A percentile compares a stretch with the other conserved stretches of the same genome.
phyloP scores from a whole-genome alignment of 2,113 vertebrate genomes.

The Struthidea cinerea region DNA sequence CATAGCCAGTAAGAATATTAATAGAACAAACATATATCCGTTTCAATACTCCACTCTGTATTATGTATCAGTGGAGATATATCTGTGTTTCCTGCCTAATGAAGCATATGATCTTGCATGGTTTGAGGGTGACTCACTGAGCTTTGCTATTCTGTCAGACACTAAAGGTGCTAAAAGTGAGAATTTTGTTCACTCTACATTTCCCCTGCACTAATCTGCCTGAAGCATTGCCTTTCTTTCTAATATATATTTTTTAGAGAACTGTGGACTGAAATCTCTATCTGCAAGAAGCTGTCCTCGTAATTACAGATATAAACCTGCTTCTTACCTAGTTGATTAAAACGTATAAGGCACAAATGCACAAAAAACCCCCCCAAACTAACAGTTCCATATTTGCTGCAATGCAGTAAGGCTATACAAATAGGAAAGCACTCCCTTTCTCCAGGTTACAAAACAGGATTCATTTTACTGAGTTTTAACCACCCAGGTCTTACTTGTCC shows the following conservation, averaged over 20 bases:
- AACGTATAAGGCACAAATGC: neutral
- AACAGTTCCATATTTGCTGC: neutral
- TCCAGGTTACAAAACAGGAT: neutral
- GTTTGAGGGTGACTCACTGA: constrained; percentile 34
- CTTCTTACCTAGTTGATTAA: neutral
- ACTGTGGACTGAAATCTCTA: neutral
- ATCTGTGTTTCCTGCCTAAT: constrained; percentile 62
- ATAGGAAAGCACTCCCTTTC: neutral
- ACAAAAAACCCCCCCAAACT: neutral
- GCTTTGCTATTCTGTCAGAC: neutral
- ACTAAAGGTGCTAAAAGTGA: neutral
- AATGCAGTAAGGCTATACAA: neutral
- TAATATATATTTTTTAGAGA: neutral
- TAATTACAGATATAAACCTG: neutral
- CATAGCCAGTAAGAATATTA: constrained; percentile 38
- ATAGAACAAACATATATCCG: constrained; percentile 50
- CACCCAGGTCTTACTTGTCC: neutral
- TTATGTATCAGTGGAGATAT: constrained; percentile 56
- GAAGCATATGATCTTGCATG: constrained; percentile 46
- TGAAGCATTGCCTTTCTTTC: neutral
- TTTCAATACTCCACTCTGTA: constrained; percentile 48
- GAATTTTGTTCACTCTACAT: neutral
- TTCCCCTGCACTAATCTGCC: neutral
- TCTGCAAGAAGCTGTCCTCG: neutral
- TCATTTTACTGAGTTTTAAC: neutral